phyloP scores from a whole-genome alignment of 2,888 invertebrate genomes.

The Mycalesis mineus region DNA sequence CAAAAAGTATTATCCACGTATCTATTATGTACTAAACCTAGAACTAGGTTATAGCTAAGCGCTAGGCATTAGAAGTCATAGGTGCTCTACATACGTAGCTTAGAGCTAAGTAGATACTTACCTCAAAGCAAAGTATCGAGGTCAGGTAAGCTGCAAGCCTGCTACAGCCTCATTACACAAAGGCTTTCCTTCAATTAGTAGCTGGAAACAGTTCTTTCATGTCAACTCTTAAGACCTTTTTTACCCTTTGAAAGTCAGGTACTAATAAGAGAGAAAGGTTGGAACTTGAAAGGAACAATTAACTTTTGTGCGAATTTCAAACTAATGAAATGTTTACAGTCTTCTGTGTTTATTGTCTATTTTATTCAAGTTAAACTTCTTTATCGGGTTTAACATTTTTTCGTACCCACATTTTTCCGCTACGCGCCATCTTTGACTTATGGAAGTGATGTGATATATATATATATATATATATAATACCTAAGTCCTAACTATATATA shows the following conservation, averaged over 20 bases:
- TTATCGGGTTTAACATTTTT: no score
- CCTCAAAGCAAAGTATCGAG: background rate
- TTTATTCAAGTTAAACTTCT: no score
- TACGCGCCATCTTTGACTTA: no score
- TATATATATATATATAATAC: no score
- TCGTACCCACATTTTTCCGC: no score
- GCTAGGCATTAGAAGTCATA: background rate
- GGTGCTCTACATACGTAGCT: background rate
- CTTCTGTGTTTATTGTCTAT: no score
- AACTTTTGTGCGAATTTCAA: background rate
- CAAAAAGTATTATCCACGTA: no score
- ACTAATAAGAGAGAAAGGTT: background rate
- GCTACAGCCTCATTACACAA: background rate
- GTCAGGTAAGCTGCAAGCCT: background rate
- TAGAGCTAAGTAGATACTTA: background rate
- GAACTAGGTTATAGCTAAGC: no score
- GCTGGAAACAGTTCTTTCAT: background rate
- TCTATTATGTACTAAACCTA: no score
- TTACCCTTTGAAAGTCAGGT: background rate
- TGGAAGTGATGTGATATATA: no score
- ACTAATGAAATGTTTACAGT: no score
- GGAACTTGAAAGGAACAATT: background rate
- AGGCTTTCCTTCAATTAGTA: slow-evolving; percentile 2
- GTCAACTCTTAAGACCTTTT: background rate
- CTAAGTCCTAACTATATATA: no score